Conservation (phyloP, 2,797 vertebrate species). For the Australoheros facetus region DNA sequence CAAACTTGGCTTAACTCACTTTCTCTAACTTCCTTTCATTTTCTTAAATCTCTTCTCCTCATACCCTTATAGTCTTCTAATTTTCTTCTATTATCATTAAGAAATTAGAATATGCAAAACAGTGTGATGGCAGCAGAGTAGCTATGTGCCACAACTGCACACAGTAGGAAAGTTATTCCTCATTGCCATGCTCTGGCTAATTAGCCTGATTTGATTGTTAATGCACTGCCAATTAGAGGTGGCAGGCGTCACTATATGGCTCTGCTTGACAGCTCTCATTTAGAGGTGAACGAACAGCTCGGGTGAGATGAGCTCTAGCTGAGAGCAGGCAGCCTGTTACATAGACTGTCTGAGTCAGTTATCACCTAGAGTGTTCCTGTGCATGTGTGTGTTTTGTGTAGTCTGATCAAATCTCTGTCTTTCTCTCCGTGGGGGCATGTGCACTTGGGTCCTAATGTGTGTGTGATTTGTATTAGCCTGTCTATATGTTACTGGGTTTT, state of each 20-base stretch:
- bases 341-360: conserved; percentile 63
- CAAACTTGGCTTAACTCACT: neutral
- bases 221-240: conserved; percentile 90
- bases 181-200: conserved; percentile 82
- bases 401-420: conserved; percentile 34
- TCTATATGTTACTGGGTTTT: conserved; percentile 16
- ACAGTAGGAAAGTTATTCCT: conserved; percentile 80
- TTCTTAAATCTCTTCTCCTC: conserved; percentile 49
- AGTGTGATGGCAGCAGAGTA: conserved; percentile 8
- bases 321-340: conserved; percentile 57
- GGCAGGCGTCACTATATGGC: conserved; percentile 61
- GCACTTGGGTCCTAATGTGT: conserved; percentile 1
- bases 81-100: conserved; percentile 82
- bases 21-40: conserved; percentile 14
- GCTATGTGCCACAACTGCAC: conserved; percentile 49
- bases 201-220: conserved; percentile 91
- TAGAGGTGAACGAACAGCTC: conserved; percentile 67
- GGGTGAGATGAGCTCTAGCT: conserved; percentile 62
- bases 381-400: conserved; percentile 5
- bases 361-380: conserved; percentile 18
- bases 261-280: conserved; percentile 76
- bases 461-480: conserved; percentile 25
- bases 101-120: conserved; percentile 88
- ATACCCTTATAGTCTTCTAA: conserved; percentile 58
- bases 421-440: neutral